Evolutionary conservation across 1,140 invertebrate species (phyloP), one percentile per base, ranked within the genome.

Genomic region (Ceratosolen fusciceps): DNA sequence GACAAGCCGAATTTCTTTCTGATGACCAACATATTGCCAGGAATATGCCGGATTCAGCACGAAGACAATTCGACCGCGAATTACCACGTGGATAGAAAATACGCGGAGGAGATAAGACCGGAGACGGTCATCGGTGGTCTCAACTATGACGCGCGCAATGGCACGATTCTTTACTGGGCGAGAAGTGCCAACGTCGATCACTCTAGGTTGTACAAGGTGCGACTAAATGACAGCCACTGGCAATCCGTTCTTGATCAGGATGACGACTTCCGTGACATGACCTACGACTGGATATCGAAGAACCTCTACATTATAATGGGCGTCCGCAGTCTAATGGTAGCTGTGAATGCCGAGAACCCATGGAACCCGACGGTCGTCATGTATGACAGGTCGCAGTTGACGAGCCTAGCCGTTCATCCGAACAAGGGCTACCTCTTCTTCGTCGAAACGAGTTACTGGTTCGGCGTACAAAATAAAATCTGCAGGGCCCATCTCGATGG

Each of bases 221-320:
- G 74, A 19, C 56, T 80, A 2, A 80, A 80, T 47, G 79, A 80
- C 54, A 80, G 74, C 39, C 43, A 72, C 21, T 80, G 79, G 79
- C 56, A 77, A 34, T 24, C 62, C 0, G 47, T 80, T 0, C 68
- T 80, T 0, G 68, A 76, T 9, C 79, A 80, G 56, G 79, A 76
- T 14, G 79, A 80, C 58, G 79, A 80, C 19, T 80, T 80, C 16
- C 74, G 79, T 9, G 79, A 80, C 34, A 67, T 73, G 65, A 31
- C 67, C 39, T 80, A 76, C 39, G 79, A 80, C 39, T 80, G 79
- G 79, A 49, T 77, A 5, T 60, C 79, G 3, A 80, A 76, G 54
- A 80, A 77, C 12, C 74, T 80, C 4, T 80, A 72, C 47, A 67
- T 80, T 3, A 77, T 80, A 19, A 80, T 80, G 79, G 79, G 79